phyloP scores from a whole-genome alignment of 2,888 invertebrate species.

The Invenusta paracnida region DNA sequence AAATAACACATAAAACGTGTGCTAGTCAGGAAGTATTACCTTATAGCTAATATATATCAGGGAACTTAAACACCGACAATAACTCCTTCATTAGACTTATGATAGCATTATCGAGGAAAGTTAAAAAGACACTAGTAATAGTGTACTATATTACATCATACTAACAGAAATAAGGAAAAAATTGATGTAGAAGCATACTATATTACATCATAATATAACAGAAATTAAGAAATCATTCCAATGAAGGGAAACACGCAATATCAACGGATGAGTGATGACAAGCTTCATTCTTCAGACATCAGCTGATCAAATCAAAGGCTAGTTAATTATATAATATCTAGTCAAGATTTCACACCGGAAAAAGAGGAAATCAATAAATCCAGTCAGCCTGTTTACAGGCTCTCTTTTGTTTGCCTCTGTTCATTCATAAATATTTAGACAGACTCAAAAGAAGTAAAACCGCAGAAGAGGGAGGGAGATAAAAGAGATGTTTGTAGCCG shows the following conservation, averaged over 20 bases:
- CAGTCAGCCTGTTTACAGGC: slow-evolving; percentile 17
- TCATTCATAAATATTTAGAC: slow-evolving; percentile 18
- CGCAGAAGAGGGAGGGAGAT: neutral
- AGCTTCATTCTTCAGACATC: slow-evolving; percentile 12
- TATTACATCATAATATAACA: too few relatives aligned
- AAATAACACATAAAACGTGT: too few relatives aligned
- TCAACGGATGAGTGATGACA: slow-evolving; percentile 27
- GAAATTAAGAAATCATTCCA: neutral
- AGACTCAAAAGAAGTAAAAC: neutral
- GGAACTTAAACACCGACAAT: too few relatives aligned
- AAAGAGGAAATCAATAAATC: neutral
- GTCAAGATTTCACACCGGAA: slow-evolving; percentile 21
- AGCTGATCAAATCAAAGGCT: slow-evolving; percentile 29
- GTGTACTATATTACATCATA: too few relatives aligned
- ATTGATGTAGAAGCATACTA: too few relatives aligned
- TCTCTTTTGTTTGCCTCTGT: slow-evolving; percentile 12
- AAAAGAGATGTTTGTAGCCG: neutral
- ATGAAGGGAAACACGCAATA: neutral
- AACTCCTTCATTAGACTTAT: too few relatives aligned
- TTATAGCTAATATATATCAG: too few relatives aligned
- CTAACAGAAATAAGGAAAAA: neutral
- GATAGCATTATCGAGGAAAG: too few relatives aligned
- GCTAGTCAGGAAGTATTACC: too few relatives aligned
- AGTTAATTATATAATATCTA: neutral
- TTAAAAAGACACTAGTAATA: too few relatives aligned